Evolutionary conservation across 2,888 invertebrate species (phyloP).

Genomic region (Falcaria lacertinaria): DNA sequence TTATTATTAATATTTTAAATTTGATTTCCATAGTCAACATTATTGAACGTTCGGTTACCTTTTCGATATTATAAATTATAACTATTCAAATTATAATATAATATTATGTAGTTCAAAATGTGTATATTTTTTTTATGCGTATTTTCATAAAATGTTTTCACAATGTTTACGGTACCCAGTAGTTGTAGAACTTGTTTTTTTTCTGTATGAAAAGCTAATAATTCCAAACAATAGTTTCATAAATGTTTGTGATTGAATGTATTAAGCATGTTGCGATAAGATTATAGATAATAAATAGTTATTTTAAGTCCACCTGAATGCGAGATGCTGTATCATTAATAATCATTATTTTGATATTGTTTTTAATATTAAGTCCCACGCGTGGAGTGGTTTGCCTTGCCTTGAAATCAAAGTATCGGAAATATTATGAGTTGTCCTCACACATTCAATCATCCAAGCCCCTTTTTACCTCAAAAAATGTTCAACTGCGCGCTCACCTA

Average conservation of each 20-base stretch:
- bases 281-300: no score
- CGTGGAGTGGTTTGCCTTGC: neutral
- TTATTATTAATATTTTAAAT: no score
- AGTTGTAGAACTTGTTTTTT: neutral
- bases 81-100: neutral
- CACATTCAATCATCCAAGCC: no score
- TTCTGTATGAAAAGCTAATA: neutral
- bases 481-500: no score
- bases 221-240: neutral
- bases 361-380: neutral
- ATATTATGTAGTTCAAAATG: constrained; percentile 7
- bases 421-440: no score
- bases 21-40: no score
- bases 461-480: no score
- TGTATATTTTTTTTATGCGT: constrained; percentile 26
- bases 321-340: neutral
- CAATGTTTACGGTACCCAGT: neutral
- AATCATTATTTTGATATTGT: neutral
- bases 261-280: neutral
- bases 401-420: no score
- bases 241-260: neutral
- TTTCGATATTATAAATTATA: neutral
- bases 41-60: constrained; percentile 1
- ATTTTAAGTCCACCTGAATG: neutral
- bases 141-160: constrained; percentile 7